Base-by-base conservation (phyloP, 2,113 vertebrate species). In the Panthera uncia region DNA sequence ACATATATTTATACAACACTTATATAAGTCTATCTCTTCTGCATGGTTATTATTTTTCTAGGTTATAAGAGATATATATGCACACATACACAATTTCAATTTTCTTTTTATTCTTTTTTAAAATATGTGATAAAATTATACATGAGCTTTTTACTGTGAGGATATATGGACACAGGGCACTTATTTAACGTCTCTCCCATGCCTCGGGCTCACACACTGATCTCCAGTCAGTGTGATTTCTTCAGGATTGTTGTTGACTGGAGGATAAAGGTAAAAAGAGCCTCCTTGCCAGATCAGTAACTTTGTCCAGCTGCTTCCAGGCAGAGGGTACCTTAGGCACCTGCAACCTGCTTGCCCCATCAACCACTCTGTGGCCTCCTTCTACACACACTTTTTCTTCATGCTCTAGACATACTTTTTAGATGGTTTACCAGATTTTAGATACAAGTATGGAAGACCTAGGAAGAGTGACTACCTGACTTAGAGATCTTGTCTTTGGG, bases 1-100 rank as follows among this genome's bases (percentile, higher is more conserved):
- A 82, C 36, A 71, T 68, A 68, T 96, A 84, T 69, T 92, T 94
- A 38, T 89, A 3, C 86, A 82, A 81, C 73, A 89, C 31, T 73
- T 93, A 31, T 16, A 66, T 66, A 95, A 88, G 21, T 74, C 68
- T 95, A 9, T 19, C 63, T 86, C 78, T 88, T 84, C 61, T 69
- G 29, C 41, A 9, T 93, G 10, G 27, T 36, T 95, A 87, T 95
- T 89, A 63, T 48, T 78, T 81, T 76, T 82, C 50, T 91, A 87
- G 55, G 1, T 69, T 89, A 18, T 55, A 73, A 93, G 31, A 23
- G 38, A 63, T 69, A 15, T 33, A 33, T 18, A 76, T 23, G 45
- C 73, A 29, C 74, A 29, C 41, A 18, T 15, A 48, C 1, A 29
- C 27, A 66, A 13, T 45, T 94, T 57, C 79, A 55, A 33, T 88